These are phyloP conservation scores for Drosophila mimetica DNA, from an alignment of 2,888 invertebrate species.

Conservation along the genomic window DNA sequence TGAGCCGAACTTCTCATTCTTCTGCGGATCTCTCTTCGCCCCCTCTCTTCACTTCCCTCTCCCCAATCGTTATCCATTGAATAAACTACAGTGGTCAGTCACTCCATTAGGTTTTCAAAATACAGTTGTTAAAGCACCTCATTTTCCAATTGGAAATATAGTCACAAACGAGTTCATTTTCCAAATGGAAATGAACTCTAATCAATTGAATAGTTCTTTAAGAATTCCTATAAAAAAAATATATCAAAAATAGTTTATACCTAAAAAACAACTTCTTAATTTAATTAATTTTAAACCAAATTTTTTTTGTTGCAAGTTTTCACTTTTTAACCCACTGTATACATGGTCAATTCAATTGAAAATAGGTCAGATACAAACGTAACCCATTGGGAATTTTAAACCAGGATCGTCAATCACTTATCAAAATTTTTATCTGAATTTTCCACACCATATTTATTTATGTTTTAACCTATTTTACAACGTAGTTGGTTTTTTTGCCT, in stretches of 20 bases:
- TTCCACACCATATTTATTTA: background rate
- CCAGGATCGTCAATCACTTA: slow-evolving; percentile 6
- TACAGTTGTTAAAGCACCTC: too few relatives aligned
- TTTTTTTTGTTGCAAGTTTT: background rate
- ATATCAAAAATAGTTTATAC: too few relatives aligned
- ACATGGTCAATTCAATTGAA: background rate
- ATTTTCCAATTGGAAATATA: too few relatives aligned
- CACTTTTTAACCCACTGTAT: background rate
- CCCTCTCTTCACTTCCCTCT: background rate
- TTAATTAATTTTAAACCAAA: too few relatives aligned
- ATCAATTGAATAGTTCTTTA: too few relatives aligned
- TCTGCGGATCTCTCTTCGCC: slow-evolving; percentile 12
- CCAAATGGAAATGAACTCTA: too few relatives aligned
- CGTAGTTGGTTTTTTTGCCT: background rate
- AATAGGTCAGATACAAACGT: slow-evolving; percentile 3
- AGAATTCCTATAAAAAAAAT: too few relatives aligned
- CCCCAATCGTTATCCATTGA: background rate
- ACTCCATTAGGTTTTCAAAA: too few relatives aligned
- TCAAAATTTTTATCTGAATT: background rate
- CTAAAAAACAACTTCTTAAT: too few relatives aligned
- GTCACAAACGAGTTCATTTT: too few relatives aligned
- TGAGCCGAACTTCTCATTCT: slow-evolving; percentile 34
- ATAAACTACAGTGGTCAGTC: slow-evolving; percentile 12
- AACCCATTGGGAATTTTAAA: background rate
- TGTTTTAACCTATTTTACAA: slow-evolving; percentile 4